Base-by-base conservation (phyloP, 2,888 invertebrate species). In the Chironomus riparius region DNA sequence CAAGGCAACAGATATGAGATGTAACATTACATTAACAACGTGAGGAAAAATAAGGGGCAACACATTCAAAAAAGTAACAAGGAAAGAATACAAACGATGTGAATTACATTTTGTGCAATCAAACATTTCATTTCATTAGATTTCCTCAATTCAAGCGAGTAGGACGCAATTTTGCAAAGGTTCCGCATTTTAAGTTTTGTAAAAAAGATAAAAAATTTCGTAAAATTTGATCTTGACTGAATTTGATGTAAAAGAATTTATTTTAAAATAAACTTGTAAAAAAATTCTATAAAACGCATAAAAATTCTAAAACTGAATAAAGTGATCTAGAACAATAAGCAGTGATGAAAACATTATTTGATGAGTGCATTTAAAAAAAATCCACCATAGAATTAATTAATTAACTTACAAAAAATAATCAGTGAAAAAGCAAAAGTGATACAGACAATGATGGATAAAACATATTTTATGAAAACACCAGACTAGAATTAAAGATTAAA, bases 381-480 rank as follows among this genome's bases (percentile, higher is more conserved):
- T 13, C 7, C 18, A 56, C 12, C 13, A 22, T 24, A 7, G 65
- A 65, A 7, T 24, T 65, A 38, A 7, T 24, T 65, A 38, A 38
- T 38, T 38, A 38, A 38, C 38, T 38, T 38, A 38, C 38, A 38
- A 38, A 38, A 38, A 38, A 38, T 38, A 38, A 38, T 38, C 10
- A 38, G 38, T 38, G 38, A 38, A 38, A 38, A 10, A 38, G 38
- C 38, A 7, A 38, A 38, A 38, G 38, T 38, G 38, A 21, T 12
- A 56, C 50, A 65, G 73, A 75, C 75, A 47, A 77, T 72, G 76
- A 77, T 78, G 78, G 78, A 78, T 78, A 76, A 77, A 71, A 78
- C 78, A 47, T 78, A 78, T 77, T 77, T 78, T 73, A 77, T 77
- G 70, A 76, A 76, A 76, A 77, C 75, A 72, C 78, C 78, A n/a